Evolutionary conservation across 2,888 invertebrate genomes (phyloP), one percentile per base, ranked within the genome.

Genomic region (Smittia aterrima): DNA sequence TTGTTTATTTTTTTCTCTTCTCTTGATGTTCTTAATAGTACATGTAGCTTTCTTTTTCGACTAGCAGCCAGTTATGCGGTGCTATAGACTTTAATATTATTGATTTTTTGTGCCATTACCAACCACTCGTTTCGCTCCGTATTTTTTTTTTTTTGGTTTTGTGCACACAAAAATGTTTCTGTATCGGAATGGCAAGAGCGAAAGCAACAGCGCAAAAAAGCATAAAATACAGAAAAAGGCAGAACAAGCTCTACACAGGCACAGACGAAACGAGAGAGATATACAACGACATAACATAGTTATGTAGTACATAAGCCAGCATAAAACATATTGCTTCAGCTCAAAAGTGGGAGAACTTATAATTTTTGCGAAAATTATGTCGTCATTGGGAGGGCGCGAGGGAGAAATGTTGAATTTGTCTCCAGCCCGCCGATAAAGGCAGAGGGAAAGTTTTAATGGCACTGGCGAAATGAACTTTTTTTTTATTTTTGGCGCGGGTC

Each of bases 171-270:
- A 11, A 32, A 13, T 47, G 47, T 47, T 47, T 47, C 68, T 67
- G 62, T 70, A 32, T 66, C 70, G 75, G 32, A 64, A 71, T 47
- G 66, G 70, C 66, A 75, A 18, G 32, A 62, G 32, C 41, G 22
- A 75, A 75, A 68, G 67, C 68, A 75, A 67, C 68, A 64, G 75
- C 68, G 75, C 47, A 66, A 68, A 75, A 67, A 67, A 66, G 47
- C 47, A 47, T 47, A 54, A 68, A 32, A 74, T 22, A 66, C n/a
- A 74, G 40, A 38, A 47, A 47, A 22, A 58, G 22, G 20, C 32
- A 32, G 32, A 32, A 32, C 32, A 32, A 32, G 16, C 24, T 66
- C 27, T 32, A n/a, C 27, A 66, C n/a, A n/a, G n/a, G 13, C 27
- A 27, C 27, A 62, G 18, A 58, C 58, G 18, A 58, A 18, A 32